phyloP scores from a whole-genome alignment of 23 tunicate species.

The Clavelina lepadiformis region DNA sequence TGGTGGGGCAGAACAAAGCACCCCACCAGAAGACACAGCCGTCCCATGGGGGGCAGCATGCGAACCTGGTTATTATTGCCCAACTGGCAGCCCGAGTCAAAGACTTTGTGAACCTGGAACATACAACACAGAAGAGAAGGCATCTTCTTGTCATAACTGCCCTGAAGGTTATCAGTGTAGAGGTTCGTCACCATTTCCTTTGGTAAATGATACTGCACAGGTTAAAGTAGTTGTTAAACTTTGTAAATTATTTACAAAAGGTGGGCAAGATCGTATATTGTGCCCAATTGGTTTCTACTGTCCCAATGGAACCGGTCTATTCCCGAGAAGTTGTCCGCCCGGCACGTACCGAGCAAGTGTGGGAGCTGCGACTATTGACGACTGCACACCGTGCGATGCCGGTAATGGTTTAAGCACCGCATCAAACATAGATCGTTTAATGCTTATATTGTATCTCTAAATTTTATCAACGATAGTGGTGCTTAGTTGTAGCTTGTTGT shows the following conservation, averaged over 20 bases:
- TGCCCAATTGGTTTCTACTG: constrained; percentile 84
- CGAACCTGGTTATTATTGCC: constrained; percentile 68
- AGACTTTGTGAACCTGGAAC: constrained; percentile 73
- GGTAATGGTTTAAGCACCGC: not conserved
- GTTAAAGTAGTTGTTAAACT: not conserved
- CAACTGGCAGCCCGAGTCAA: constrained; percentile 48
- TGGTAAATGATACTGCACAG: not conserved
- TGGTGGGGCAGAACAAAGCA: constrained; percentile 26
- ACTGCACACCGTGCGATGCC: constrained; percentile 30
- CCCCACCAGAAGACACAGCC: constrained; percentile 17
- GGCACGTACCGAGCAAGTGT: constrained; percentile 51
- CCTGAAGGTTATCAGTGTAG: constrained; percentile 72
- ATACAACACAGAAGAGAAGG: constrained; percentile 14
- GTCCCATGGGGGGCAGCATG: constrained; percentile 43
- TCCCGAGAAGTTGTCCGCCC: constrained; percentile 49
- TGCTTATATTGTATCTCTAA: too few species aligned
- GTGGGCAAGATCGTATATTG: constrained; percentile 13
- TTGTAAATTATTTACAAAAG: constrained; percentile 11
- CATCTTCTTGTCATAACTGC: constrained; percentile 47
- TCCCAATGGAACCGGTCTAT: constrained; percentile 59
- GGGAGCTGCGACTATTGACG: constrained; percentile 8
- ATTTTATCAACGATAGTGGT: too few species aligned
- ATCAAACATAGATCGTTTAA: too few species aligned
- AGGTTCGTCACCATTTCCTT: constrained; percentile 24
- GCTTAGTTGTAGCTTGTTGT: too few species aligned